Base-by-base conservation (phyloP, 2,888 invertebrate genomes). In the Chromoteleia sp. region DNA sequence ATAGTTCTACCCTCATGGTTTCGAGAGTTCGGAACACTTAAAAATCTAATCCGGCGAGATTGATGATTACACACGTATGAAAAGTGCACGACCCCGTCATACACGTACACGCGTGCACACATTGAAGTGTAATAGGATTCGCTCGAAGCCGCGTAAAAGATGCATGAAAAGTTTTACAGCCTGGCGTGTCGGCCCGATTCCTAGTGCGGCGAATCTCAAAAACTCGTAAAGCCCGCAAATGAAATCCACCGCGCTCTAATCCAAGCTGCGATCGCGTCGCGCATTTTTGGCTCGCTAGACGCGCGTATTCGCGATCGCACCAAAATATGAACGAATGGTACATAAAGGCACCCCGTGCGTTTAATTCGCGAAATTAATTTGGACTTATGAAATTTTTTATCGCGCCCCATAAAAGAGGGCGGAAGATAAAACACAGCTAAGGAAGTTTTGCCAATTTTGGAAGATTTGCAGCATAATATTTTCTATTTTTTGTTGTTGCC, bases 171-270 rank as follows among this genome's bases (percentile, higher is more conserved):
- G 83, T 86, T 87, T 87, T 87, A 87, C 84, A 84, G 85, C 83
- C 75, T 45, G 59, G 52, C 74, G 63, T 83, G 59, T 70, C 75
- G 52, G 75, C 80, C 83, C 81, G 80, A 84, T 83, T 84, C 75
- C 70, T 76, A 43, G 70, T 79, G 74, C 84, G 75, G 84, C 85
- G 85, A 86, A 88, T 90, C 88, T 90, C 86, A 87, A 87, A 89
- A 89, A 88, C 88, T 90, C 91, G 91, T 91, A 91, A 91, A 91
- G 86, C 86, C 12, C 54, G 79, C 88, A 88, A 90, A 91, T 91
- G 89, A 91, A 90, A 90, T 87, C 88, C 88, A 86, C 67, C 61
- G 58, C 85, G 85, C 88, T 85, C 86, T 88, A 87, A 89, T 88
- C 88, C 89, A 83, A 81, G 86, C 84, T 87, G 88, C 89, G 89